Conservation (phyloP, 2,113 vertebrate species). For the Ctenomys sociabilis region DNA sequence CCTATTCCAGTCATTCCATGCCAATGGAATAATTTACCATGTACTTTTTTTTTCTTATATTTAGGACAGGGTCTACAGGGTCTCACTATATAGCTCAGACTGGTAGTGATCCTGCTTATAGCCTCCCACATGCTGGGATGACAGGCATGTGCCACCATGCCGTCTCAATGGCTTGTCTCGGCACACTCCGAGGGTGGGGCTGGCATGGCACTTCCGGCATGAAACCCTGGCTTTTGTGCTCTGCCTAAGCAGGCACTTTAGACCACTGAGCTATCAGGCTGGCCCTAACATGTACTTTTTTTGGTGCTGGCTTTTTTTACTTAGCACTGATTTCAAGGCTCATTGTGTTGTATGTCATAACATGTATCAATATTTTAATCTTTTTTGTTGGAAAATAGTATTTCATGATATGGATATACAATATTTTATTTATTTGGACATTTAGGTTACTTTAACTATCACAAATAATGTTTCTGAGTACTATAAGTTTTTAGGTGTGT, state of each 20-base stretch:
- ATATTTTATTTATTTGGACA: background rate
- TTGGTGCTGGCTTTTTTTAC: background rate
- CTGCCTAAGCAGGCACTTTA: background rate
- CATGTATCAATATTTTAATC: background rate
- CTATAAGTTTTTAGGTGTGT: background rate
- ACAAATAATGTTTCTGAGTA: conserved; percentile 11
- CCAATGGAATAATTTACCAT: background rate
- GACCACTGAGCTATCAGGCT: too few species aligned
- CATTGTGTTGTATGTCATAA: background rate
- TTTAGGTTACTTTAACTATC: background rate
- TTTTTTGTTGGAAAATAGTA: background rate
- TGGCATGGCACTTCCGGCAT: too few species aligned
- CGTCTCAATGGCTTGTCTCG: too few species aligned
- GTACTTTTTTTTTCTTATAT: background rate
- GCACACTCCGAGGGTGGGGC: too few species aligned
- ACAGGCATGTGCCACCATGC: too few species aligned
- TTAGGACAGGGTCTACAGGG: too few species aligned
- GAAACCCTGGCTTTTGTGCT: too few species aligned
- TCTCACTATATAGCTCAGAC: too few species aligned
- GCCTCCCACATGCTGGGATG: too few species aligned
- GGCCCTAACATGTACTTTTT: background rate
- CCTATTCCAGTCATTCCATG: background rate
- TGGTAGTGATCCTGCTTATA: too few species aligned
- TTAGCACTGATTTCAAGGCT: background rate
- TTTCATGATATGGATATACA: background rate